Evolutionary conservation across 2,797 vertebrate genomes (phyloP), one percentile per base, ranked within the genome.

Genomic region (Lepilemur ruficaudatus): DNA sequence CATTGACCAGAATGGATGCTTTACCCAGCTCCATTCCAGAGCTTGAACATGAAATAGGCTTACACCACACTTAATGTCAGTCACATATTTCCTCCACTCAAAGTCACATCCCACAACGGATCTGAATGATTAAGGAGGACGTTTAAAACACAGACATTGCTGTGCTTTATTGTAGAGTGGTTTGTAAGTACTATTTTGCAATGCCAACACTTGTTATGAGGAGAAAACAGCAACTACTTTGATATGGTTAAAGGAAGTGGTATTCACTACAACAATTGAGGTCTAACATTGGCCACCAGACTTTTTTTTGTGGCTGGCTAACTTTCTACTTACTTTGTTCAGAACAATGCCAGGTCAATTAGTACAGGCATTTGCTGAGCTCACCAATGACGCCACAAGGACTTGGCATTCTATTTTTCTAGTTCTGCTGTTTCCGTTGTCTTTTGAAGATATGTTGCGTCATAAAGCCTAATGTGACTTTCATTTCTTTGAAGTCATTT

Each of bases 121-220:
- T 95, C 87, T 92, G 76, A 96, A 89, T 79, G 88, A 96, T 95
- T 76, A 96, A 93, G 85, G 93, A 97, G 69, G 59, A 73, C 52
- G 82, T 67, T 93, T 96, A 96, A 91, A 97, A 96, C 59, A 55
- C 0, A 95, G 88, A 82, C 63, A 38, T 93, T 5, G 3, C 90
- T 97, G 61, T 63, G 0, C 69, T 69, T 87, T 72, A 22, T 52
- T 93, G 82, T 3, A 10, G 52, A 97, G 93, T n/a, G 0, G 28
- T 41, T 81, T 32, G 9, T 14, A 48, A 84, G 83, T 35, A 79
- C 59, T 55, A 55, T 78, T 97, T 95, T 95, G 83, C 59, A 84
- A 50, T 72, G 32, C 88, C 52, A 96, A 96, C 38, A n/a, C 15
- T 84, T 89, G 18, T 8, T 8, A 78, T 32, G 72, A 72, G 9